Base-by-base conservation (phyloP, 2,113 vertebrate species). In the Xiphophorus maculatus region DNA sequence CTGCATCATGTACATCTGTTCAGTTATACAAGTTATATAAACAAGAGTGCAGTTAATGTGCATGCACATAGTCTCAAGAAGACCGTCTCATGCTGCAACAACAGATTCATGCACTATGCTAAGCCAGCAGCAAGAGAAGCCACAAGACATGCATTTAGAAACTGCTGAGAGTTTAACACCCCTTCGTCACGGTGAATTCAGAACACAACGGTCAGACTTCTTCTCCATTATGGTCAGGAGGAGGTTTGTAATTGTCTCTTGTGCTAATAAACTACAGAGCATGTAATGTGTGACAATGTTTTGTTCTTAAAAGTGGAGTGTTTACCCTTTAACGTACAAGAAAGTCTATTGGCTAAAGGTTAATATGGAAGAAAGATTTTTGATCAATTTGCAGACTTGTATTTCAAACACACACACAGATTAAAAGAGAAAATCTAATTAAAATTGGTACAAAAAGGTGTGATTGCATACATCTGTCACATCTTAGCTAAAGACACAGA, bases 61-160 rank as follows among this genome's bases (percentile, higher is more conserved):
- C 51, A n/a, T 30, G 63, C 30, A 25, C 10, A 37, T 37, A 37
- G 35, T 37, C 35, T 37, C 35, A 37, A 37, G 35, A 37, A 22
- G 11, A 19, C 44, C 44, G 15, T 19, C 44, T 48, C 44, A 48
- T 48, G 44, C 15, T 48, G 17, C 17, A 19, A 19, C 44, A 48
- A 19, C 0, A 69, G 65, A 40, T 29, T 42, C 51, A 67, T 79
- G 80, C 77, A 71, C 1, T 2, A 25, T n/a, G 28, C 10, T n/a
- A 61, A 74, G 70, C 77, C 44, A 67, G 67, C 1, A 15, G 35
- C 35, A 11, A 25, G 2, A 29, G 19, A 42, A 81, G 69, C 63
- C 27, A 61, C 42, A 35, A 37, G 61, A 19, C 67, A 71, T 62
- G 35, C 51, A 58, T 33, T 74, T 22, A 71, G 51, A 68, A 81